phyloP scores from a whole-genome alignment of 2,797 vertebrate species.

The Acanthurus tractus region DNA sequence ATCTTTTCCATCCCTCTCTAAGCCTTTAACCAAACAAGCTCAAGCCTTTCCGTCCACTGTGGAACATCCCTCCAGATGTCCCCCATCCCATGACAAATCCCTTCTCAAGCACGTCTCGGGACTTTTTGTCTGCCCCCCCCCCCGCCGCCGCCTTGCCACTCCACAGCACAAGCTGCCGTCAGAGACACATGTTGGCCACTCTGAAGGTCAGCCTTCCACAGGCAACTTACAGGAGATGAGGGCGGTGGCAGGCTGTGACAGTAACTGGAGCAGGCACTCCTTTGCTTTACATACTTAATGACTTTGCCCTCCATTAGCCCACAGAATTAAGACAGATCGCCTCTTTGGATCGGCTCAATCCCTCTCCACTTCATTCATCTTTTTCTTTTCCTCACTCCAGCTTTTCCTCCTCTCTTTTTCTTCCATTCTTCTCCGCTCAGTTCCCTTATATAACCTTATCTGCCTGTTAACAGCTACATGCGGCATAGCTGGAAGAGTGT shows the following conservation, averaged over 20 bases:
- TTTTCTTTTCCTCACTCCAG: slow-evolving; percentile 13
- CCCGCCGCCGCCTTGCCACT: slow-evolving; percentile 10
- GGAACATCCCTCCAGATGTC: slow-evolving; percentile 33
- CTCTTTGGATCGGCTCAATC: slow-evolving; percentile 59
- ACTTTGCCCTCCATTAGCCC: slow-evolving; percentile 83
- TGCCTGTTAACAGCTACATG: slow-evolving; percentile 48
- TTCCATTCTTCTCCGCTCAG: slow-evolving; percentile 25
- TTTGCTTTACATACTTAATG: slow-evolving; percentile 79
- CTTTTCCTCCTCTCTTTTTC: slow-evolving; percentile 16
- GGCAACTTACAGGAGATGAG: slow-evolving; percentile 31
- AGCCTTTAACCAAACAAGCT: slow-evolving; percentile 55
- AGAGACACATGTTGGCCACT: slow-evolving; percentile 39
- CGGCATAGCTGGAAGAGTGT: slow-evolving; percentile 27
- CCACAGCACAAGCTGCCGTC: slow-evolving; percentile 30
- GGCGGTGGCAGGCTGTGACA: slow-evolving; percentile 58
- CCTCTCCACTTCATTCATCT: slow-evolving; percentile 36
- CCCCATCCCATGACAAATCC: slow-evolving; percentile 48
- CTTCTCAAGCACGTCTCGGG: slow-evolving; percentile 40
- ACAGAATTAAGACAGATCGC: slow-evolving; percentile 83
- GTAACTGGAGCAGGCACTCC: slow-evolving; percentile 71
- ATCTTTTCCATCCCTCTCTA: slow-evolving; percentile 28
- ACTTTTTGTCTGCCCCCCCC: slow-evolving; percentile 4
- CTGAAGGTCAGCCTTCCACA: slow-evolving; percentile 63
- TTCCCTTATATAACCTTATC: slow-evolving; percentile 50
- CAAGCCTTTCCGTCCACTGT: slow-evolving; percentile 41